A percentile compares a stretch with the other conserved stretches of the same genome.
Conservation (phyloP, 1,140 invertebrate species). For the Zaprionus capensis region DNA sequence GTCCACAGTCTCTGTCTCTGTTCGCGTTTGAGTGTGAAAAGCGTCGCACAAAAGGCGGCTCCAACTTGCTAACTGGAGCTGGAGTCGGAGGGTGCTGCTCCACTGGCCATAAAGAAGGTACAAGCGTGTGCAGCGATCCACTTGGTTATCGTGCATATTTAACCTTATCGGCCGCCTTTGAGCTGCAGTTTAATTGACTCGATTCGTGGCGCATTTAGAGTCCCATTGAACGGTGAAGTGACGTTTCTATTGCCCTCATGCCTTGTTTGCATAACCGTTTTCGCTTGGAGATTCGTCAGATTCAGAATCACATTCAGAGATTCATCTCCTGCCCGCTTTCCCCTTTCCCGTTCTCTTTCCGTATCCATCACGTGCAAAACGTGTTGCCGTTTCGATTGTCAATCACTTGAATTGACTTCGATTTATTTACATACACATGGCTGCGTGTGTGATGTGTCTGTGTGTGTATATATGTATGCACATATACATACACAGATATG, state of each 20-base stretch:
- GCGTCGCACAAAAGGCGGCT: neutral
- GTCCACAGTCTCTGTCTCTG: neutral
- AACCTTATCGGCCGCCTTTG: conserved; percentile 6
- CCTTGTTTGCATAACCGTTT: conserved; percentile 74
- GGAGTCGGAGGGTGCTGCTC: neutral
- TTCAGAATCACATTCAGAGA: neutral
- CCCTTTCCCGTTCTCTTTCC: neutral
- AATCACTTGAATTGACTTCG: conserved; percentile 58
- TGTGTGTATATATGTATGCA: neutral
- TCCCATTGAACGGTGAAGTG: neutral
- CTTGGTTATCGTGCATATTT: conserved; percentile 10
- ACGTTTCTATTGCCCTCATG: neutral
- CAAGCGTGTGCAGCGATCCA: neutral
- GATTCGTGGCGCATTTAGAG: neutral
- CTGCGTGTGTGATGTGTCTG: neutral
- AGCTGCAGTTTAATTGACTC: conserved; percentile 12
- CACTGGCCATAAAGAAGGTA: neutral
- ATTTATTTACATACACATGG: conserved; percentile 48
- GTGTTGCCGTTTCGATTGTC: neutral
- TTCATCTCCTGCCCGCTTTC: neutral
- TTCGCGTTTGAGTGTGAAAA: neutral
- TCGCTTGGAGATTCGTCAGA: conserved; percentile 16
- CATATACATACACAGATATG: neutral
- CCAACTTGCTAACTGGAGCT: neutral
- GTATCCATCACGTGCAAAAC: neutral